Evolutionary conservation across 2,797 vertebrate genomes (phyloP), one percentile per base, ranked within the genome.

Genomic region (Gadopsis marmoratus): DNA sequence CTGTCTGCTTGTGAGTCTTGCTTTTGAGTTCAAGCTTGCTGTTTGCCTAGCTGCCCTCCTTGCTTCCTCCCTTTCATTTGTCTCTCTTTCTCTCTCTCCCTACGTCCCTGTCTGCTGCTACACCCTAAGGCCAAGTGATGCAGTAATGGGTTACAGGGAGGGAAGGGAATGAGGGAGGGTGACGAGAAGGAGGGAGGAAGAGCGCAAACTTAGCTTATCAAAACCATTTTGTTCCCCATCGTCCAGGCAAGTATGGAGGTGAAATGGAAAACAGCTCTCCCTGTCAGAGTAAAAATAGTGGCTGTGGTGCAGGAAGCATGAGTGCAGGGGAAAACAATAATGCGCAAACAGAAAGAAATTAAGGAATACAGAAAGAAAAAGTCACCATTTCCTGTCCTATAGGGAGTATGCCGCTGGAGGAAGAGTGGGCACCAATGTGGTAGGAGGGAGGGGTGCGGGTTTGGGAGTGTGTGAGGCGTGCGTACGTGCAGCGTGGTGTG

Each of bases 381-480:
- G 66, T 71, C 23, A 95, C 77, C 82, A 94, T 95, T 96, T 97
- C 96, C 96, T 96, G 94, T 87, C 87, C 86, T 85, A 12, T 59
- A 89, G 88, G 59, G 88, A 93, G 87, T 92, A 89, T 79, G 93
- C 88, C 92, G 93, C 88, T 92, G 93, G 85, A 92, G 95, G 94
- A 88, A 86, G 79, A 84, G 82, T 90, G 92, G 86, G 92, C 83
- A 87, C 92, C 90, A 89, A 4, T 89, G 86, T 81, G 86, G 69
- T 83, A 8, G 53, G 65, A 50, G 59, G 70, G 41, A 54, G 66
- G 39, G 68, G 74, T 33, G 14, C 19, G 33, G 78, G 66, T 72
- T 85, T 86, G 55, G 45, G 84, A 71, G 76, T 58, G 73, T 89
- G 79, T 85, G 79, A 64, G 81, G 71, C 58, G 29, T 92, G 95